Conservation (phyloP, 2,797 vertebrate genomes). For the Pempheris klunzingeri region DNA sequence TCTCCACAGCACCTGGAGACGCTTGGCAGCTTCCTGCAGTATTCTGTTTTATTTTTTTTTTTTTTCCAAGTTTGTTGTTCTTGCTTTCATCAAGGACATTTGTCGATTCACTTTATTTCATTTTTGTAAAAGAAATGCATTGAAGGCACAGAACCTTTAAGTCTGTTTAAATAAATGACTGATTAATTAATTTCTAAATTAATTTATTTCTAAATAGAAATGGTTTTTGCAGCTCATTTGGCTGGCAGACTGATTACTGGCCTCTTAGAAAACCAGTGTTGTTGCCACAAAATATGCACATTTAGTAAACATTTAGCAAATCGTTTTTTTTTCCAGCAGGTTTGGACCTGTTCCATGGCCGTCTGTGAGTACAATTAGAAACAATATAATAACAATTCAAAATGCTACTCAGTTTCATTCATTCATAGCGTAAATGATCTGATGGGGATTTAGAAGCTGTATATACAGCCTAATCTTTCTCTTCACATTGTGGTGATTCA, state of each 20-base stretch:
- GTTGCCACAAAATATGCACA: neutral
- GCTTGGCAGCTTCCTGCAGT: conserved; percentile 41
- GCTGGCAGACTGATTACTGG: neutral
- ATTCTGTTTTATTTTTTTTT: neutral
- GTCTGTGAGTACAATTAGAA: neutral
- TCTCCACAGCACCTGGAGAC: conserved; percentile 45
- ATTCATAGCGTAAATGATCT: too few species aligned
- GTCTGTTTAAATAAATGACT: neutral
- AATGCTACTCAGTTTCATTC: neutral
- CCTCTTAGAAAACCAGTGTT: neutral
- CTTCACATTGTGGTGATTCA: neutral
- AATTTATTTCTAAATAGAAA: neutral
- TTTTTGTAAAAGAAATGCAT: neutral
- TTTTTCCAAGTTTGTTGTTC: neutral
- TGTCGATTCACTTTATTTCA: neutral
- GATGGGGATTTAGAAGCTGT: neutral
- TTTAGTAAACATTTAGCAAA: neutral
- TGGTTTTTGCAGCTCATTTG: neutral
- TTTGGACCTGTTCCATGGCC: neutral
- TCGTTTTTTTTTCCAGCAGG: too few species aligned
- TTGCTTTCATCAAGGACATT: conserved; percentile 1
- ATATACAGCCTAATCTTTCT: neutral
- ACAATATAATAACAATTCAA: neutral
- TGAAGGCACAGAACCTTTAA: conserved; percentile 8
- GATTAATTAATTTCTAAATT: too few species aligned